Percentiles rank a stretch among this genome's conserved stretches.
Evolutionary conservation across 2,113 vertebrate genomes (phyloP).

Genomic region (Australoheros scitulus): DNA sequence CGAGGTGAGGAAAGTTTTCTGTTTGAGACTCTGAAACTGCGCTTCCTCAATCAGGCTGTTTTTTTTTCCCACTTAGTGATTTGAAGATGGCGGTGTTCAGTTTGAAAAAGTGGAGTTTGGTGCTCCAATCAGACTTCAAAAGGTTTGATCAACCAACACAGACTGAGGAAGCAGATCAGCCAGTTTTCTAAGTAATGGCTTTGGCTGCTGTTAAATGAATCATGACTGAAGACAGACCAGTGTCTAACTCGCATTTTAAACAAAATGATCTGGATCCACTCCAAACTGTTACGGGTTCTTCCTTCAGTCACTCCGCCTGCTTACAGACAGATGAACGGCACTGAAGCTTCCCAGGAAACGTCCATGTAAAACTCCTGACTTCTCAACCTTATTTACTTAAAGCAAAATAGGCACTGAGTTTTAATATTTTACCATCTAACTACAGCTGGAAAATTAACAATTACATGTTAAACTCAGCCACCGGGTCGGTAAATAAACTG

Average conservation of each 20-base stretch:
- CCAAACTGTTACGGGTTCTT: too few species aligned
- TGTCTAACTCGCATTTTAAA: too few species aligned
- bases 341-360: too few species aligned
- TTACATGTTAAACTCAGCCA: background rate
- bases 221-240: background rate
- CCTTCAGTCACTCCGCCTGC: too few species aligned
- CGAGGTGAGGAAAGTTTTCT: background rate
- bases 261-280: too few species aligned
- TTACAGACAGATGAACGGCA: too few species aligned
- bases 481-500: background rate
- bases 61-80: background rate
- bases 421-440: background rate
- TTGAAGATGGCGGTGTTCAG: fast-evolving
- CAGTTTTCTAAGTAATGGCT: too few species aligned
- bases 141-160: background rate
- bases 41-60: background rate
- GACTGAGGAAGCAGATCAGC: background rate
- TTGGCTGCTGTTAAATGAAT: too few species aligned
- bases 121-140: background rate
- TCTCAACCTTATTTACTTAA: too few species aligned
- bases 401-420: background rate
- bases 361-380: too few species aligned
- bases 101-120: fast-evolving
- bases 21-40: background rate
- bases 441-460: background rate